These are phyloP conservation scores for Brachyopa scutellaris DNA, from an alignment of 2,888 invertebrate species.

Conservation along the genomic window DNA sequence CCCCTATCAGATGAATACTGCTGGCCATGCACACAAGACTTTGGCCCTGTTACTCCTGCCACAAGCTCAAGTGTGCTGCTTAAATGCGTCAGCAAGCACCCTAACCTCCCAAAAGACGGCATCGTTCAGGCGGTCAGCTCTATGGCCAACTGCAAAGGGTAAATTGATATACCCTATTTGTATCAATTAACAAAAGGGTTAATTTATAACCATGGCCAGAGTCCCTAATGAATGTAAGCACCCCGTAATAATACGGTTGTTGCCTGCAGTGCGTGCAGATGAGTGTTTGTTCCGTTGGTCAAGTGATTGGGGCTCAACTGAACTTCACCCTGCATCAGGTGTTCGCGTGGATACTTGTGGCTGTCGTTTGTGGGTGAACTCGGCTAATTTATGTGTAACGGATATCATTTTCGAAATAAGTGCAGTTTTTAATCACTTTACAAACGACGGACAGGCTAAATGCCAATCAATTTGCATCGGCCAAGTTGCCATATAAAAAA, in stretches of 20 bases:
- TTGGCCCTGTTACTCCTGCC: constrained; percentile 9
- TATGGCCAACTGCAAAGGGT: constrained; percentile 61
- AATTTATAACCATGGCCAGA: constrained; percentile 79
- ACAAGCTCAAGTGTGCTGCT: constrained; percentile 35
- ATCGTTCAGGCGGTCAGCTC: constrained; percentile 33
- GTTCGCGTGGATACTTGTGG: constrained; percentile 58
- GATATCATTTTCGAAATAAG: constrained; percentile 20
- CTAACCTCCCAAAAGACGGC: constrained; percentile 23
- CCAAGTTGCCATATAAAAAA: background rate
- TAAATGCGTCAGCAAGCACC: constrained; percentile 63
- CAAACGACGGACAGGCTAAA: constrained; percentile 6
- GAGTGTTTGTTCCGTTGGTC: constrained; percentile 45
- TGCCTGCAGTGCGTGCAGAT: constrained; percentile 18
- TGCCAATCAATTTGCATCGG: constrained; percentile 8
- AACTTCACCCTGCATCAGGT: constrained; percentile 46
- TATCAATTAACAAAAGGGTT: constrained; percentile 82
- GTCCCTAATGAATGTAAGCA: constrained; percentile 71
- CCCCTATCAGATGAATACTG: constrained; percentile 51
- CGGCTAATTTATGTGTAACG: constrained; percentile 28
- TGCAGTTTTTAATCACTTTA: constrained; percentile 50
- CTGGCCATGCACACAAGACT: constrained; percentile 35
- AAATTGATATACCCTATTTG: constrained; percentile 78
- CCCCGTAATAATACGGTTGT: constrained; percentile 62
- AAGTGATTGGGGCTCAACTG: constrained; percentile 53
- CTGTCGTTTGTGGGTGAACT: constrained; percentile 17